Evolutionary conservation across 2,888 invertebrate species (phyloP).

Genomic region (Aquatica leii): DNA sequence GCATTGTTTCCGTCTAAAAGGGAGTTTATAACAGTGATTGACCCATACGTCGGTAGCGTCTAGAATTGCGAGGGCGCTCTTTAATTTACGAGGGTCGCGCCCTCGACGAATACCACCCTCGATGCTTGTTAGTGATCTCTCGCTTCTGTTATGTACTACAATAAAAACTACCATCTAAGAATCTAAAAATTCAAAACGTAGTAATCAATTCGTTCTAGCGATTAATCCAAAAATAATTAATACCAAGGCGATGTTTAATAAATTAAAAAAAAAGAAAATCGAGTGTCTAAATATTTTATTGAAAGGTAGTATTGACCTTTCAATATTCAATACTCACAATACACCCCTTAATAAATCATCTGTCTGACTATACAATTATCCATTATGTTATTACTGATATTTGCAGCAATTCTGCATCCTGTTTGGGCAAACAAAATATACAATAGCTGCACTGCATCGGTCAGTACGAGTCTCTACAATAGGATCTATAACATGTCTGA

Average conservation of each 20-base stretch:
- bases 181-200: slow-evolving; percentile 36
- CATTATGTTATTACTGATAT: slow-evolving; percentile 58
- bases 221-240: slow-evolving; percentile 7
- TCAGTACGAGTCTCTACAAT: slow-evolving; percentile 44
- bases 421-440: slow-evolving; percentile 52
- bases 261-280: slow-evolving; percentile 38
- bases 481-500: slow-evolving; percentile 29
- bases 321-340: slow-evolving; percentile 43
- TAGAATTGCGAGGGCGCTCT: slow-evolving; percentile 56
- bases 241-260: slow-evolving; percentile 32
- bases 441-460: slow-evolving; percentile 55
- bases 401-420: slow-evolving; percentile 58
- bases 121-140: slow-evolving; percentile 58
- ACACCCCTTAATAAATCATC: slow-evolving; percentile 57
- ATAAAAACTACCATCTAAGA: slow-evolving; percentile 47
- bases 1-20: slow-evolving; percentile 31
- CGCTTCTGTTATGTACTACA: slow-evolving; percentile 46
- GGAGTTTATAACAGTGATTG: slow-evolving; percentile 47
- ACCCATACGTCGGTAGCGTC: slow-evolving; percentile 49
- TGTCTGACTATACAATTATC: slow-evolving; percentile 47
- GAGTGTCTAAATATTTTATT: slow-evolving; percentile 44
- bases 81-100: slow-evolving; percentile 61
- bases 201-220: slow-evolving; percentile 20
- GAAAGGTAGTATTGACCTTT: slow-evolving; percentile 34
- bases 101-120: slow-evolving; percentile 58